phyloP scores from a whole-genome alignment of 2,113 vertebrate species.

The Rhea americana region DNA sequence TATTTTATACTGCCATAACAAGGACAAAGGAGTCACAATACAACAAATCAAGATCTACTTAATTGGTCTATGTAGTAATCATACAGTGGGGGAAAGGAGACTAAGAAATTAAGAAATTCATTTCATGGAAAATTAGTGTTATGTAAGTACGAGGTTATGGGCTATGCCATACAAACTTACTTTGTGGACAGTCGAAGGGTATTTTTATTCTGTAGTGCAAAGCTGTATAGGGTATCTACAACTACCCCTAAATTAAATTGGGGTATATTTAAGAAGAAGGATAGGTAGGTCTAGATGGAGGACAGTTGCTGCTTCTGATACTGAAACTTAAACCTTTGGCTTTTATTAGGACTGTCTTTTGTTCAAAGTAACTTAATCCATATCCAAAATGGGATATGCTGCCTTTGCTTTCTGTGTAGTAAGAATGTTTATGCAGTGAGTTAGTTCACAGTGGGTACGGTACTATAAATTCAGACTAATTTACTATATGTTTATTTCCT shows the following conservation, averaged over 20 bases:
- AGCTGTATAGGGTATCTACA: neutral
- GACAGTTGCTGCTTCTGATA: neutral
- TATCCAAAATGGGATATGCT: neutral
- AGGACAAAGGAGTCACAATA: neutral
- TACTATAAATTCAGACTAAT: neutral
- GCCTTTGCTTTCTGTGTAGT: neutral
- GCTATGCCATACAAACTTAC: neutral
- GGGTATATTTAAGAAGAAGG: neutral
- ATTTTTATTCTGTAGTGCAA: neutral
- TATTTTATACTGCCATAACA: neutral
- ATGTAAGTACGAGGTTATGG: neutral
- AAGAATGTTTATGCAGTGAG: neutral
- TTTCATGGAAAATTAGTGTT: neutral
- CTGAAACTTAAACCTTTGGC: neutral
- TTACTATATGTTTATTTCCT: conserved; percentile 13
- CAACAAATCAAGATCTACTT: neutral
- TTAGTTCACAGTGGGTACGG: neutral
- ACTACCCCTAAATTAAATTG: neutral
- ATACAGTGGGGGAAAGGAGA: neutral
- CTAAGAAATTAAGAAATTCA: neutral
- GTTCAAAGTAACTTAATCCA: neutral
- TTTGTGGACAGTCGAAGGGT: neutral
- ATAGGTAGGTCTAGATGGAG: neutral
- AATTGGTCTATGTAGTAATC: neutral
- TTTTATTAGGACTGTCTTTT: neutral